Conservation (phyloP, 2,797 vertebrate species). For the Naso thynnoides region DNA sequence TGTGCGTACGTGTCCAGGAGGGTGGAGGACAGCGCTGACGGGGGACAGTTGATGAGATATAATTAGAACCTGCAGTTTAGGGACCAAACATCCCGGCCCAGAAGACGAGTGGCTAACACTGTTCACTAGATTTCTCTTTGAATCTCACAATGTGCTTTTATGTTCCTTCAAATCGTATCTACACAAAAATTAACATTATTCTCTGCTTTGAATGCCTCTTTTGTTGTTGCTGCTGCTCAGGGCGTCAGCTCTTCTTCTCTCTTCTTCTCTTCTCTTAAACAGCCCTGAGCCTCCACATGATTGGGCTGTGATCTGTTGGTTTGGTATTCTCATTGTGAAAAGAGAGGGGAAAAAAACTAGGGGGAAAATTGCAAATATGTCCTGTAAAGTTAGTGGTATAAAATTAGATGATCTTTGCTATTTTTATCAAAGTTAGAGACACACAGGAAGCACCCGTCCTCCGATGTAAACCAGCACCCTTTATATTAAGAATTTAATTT, state of each 20-base stretch:
- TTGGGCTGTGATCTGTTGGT: neutral
- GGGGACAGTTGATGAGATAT: slow-evolving; percentile 82
- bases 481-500: neutral
- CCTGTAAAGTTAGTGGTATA: no score
- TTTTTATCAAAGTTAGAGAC: neutral
- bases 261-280: slow-evolving; percentile 29
- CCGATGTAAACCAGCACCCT: neutral
- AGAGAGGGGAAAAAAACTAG: no score
- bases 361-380: no score
- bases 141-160: slow-evolving; percentile 19
- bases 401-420: no score
- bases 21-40: slow-evolving; percentile 75
- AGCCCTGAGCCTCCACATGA: slow-evolving; percentile 46
- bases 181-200: neutral
- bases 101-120: slow-evolving; percentile 46
- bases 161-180: slow-evolving; percentile 2
- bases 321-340: neutral
- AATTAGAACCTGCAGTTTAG: slow-evolving; percentile 79
- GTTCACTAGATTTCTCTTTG: slow-evolving; percentile 37
- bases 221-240: slow-evolving; percentile 5
- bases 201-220: slow-evolving; percentile 11
- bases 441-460: neutral
- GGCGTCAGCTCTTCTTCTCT: slow-evolving; percentile 28
- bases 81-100: slow-evolving; percentile 70
- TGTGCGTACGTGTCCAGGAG: slow-evolving; percentile 43